A percentile compares a stretch with the other conserved stretches of the same genome.
These are phyloP conservation scores for Iguana delicatissima DNA, from an alignment of 2,797 vertebrate genomes.

Conservation along the genomic window DNA sequence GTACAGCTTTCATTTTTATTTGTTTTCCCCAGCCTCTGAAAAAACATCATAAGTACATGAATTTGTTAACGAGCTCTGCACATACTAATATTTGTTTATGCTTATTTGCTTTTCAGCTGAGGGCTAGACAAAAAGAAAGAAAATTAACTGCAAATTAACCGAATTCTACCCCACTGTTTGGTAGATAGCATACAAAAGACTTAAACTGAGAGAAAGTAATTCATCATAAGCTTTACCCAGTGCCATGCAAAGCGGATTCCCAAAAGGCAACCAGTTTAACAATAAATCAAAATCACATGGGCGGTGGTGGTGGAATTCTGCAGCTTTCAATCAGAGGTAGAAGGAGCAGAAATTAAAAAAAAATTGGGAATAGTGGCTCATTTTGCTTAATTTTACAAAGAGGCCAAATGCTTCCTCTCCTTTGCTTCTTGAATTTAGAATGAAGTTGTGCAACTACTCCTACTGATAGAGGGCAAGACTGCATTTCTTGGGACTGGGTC, in stretches of 20 bases:
- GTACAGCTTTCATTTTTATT: constrained; percentile 12
- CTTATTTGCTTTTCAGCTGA: background rate
- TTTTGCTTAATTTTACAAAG: background rate
- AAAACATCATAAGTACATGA: background rate
- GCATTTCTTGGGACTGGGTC: background rate
- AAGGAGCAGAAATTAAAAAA: background rate
- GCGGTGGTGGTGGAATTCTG: background rate
- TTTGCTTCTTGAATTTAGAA: background rate
- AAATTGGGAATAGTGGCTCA: background rate
- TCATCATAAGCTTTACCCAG: constrained; percentile 4
- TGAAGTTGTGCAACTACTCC: too few relatives aligned
- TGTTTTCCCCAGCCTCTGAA: background rate
- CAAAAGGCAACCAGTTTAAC: constrained; percentile 60
- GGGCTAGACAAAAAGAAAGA: constrained; percentile 16
- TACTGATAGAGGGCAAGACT: background rate
- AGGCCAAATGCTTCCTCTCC: too few relatives aligned
- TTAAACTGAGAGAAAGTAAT: constrained; percentile 14
- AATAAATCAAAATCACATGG: constrained; percentile 15
- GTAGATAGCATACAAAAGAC: constrained; percentile 5
- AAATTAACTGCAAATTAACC: background rate
- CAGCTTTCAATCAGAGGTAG: background rate
- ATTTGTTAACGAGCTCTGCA: background rate
- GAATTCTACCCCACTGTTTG: constrained; percentile 19
- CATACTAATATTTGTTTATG: background rate
- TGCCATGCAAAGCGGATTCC: constrained; percentile 29